Evolutionary conservation across 2,113 vertebrate genomes (phyloP), one percentile per base, ranked within the genome.

Genomic region (Sturnira hondurensis): DNA sequence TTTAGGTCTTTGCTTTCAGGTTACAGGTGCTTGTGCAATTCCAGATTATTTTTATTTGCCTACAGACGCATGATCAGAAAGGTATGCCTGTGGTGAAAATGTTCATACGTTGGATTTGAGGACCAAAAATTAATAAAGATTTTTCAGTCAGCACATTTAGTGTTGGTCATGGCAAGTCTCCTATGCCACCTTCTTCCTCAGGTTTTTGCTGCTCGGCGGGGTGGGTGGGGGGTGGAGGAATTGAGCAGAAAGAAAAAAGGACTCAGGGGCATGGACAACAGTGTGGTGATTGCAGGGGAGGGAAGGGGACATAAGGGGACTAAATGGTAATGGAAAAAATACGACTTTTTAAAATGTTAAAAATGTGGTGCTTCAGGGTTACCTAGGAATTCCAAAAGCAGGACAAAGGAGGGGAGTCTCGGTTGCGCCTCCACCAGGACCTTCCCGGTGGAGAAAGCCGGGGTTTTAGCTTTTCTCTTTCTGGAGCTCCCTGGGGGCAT

Each of bases 31-130:
- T 56, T 13, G 7, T 33, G 36, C 43, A 78, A 38, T 89, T 84
- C 20, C 45, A 88, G 70, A 88, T 93, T 67, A 94, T 93, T 96
- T 86, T 83, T 77, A 78, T 96, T 96, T 56, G 50, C 52, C 74
- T 65, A 70, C 45, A 73, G n/a, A 47, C 2, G 6, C 17, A 5
- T 92, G 68, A 74, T 65, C 56, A 81, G 88, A 65, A 93, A 45
- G 63, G 85, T 89, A 38, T 56, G 33, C 4, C 54, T 43, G 26
- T 77, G 50, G 8, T 58, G 12, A 74, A 70, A 70, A 56, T 70
- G 70, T 87, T 70, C 24, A 58, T 11, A 54, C 31, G 63, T 52
- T 95, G 65, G 87, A 93, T 92, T 96, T 87, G 54, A 93, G 71
- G 47, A 54, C 47, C 26, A 28, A 97, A 74, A 82, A 24, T 47